Conservation (phyloP, 2,888 invertebrate species). For the Leptinotarsa rubiginosa region DNA sequence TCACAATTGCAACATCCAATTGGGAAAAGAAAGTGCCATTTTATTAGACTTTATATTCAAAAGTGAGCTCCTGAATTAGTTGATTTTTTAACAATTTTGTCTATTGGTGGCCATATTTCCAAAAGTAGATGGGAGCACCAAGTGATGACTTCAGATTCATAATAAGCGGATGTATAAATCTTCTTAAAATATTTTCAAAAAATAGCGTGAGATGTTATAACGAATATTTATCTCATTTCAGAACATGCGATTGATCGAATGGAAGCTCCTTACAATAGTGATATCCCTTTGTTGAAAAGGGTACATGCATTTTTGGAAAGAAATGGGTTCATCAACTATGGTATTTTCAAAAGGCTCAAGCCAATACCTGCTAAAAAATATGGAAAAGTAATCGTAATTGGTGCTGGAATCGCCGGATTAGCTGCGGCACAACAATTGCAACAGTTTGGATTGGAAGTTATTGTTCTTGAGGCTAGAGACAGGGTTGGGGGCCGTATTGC, state of each 20-base stretch:
- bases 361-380: constrained; percentile 75
- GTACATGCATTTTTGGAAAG: constrained; percentile 93
- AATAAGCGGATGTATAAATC: too few species aligned
- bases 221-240: constrained; percentile 70
- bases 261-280: constrained; percentile 93
- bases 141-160: too few species aligned
- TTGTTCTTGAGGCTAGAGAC: constrained; percentile 88
- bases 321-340: constrained; percentile 98
- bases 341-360: constrained; percentile 89
- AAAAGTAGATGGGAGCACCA: too few species aligned
- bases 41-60: too few species aligned
- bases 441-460: constrained; percentile 96
- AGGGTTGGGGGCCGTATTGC: constrained; percentile 97
- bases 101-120: too few species aligned
- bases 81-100: too few species aligned
- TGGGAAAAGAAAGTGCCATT: too few species aligned
- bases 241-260: constrained; percentile 86
- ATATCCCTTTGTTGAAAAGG: constrained; percentile 83
- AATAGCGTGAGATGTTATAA: too few species aligned
- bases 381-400: constrained; percentile 75
- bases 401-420: constrained; percentile 91
- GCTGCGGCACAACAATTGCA: constrained; percentile 94
- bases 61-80: too few species aligned
- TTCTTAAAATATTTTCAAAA: too few species aligned
- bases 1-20: too few species aligned